A percentile compares a stretch with the other conserved stretches of the same genome.
Evolutionary conservation across 2,888 invertebrate genomes (phyloP).

Genomic region (Euphydryas editha): DNA sequence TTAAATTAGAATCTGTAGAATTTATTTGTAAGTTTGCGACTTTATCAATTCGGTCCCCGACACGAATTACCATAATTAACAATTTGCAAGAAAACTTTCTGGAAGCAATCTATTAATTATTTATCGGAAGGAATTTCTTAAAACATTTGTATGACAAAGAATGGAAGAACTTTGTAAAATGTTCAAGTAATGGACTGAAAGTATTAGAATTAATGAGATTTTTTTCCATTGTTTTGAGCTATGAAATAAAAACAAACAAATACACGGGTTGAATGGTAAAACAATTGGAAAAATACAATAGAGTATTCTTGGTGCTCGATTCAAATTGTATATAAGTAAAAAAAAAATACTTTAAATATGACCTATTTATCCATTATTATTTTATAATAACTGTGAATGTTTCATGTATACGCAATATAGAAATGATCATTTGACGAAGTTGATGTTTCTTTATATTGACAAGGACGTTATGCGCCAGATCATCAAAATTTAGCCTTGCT

Average conservation of each 20-base stretch:
- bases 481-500: too few relatives aligned
- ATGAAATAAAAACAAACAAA: neutral
- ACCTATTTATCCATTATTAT: too few relatives aligned
- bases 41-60: constrained; percentile 48
- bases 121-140: constrained; percentile 56
- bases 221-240: constrained; percentile 18
- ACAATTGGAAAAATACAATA: too few relatives aligned
- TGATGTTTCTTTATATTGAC: too few relatives aligned
- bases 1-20: constrained; percentile 13
- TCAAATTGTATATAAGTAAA: too few relatives aligned
- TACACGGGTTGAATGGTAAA: too few relatives aligned
- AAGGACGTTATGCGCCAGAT: too few relatives aligned
- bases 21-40: constrained; percentile 29
- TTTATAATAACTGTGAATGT: too few relatives aligned
- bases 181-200: constrained; percentile 26
- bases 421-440: too few relatives aligned
- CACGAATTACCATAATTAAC: constrained; percentile 73
- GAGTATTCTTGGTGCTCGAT: too few relatives aligned
- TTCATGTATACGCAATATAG: too few relatives aligned
- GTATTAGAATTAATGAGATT: constrained; percentile 13
- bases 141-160: constrained; percentile 63
- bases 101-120: constrained; percentile 73
- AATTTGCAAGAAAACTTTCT: constrained; percentile 68
- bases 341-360: too few relatives aligned
- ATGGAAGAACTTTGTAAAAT: constrained; percentile 40